phyloP scores from a whole-genome alignment of 2,888 invertebrate species.

The Cheiracanthium punctorium region DNA sequence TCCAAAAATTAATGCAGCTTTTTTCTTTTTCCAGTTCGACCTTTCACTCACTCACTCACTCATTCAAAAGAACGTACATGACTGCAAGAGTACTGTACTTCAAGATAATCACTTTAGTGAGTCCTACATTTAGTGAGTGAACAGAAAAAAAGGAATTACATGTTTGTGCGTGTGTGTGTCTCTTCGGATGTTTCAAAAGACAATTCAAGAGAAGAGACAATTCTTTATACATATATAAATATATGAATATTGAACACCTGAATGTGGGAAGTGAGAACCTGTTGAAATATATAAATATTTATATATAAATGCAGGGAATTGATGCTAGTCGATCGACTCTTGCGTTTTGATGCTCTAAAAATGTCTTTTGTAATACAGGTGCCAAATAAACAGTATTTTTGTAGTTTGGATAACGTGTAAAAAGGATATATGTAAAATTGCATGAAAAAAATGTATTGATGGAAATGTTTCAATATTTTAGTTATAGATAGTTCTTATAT shows the following conservation, averaged over 20 bases:
- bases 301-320: neutral
- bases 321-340: neutral
- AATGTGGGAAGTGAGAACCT: neutral
- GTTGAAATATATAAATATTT: no score
- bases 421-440: no score
- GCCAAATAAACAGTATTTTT: no score
- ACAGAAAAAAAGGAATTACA: no score
- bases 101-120: conserved; percentile 13
- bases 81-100: neutral
- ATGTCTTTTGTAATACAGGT: neutral
- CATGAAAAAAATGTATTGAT: no score
- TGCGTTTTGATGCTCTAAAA: neutral
- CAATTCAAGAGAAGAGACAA: neutral
- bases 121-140: conserved; percentile 8
- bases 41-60: neutral
- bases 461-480: no score
- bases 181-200: neutral
- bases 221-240: neutral
- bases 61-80: neutral
- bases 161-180: neutral
- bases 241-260: neutral
- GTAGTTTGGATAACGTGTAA: no score
- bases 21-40: neutral
- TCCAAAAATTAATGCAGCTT: conserved; percentile 18
- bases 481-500: no score